phyloP scores from a whole-genome alignment of 1,140 invertebrate genomes.

The Eurosta solidaginis region DNA sequence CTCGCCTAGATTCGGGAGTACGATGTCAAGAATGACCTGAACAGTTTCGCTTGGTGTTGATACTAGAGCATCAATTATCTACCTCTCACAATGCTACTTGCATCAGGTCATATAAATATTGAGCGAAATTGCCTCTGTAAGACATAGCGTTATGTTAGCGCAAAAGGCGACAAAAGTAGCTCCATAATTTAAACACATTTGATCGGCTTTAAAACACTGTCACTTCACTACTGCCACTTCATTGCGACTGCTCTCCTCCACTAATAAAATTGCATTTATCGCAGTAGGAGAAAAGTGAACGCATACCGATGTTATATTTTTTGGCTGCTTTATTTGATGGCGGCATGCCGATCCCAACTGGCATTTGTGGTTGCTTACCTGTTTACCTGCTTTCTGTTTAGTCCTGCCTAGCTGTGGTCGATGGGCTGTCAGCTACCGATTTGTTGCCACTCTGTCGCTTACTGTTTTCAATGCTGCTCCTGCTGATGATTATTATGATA shows the following conservation, averaged over 20 bases:
- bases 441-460: slow-evolving; percentile 30
- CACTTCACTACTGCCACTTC: neutral
- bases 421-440: neutral
- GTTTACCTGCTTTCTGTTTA: neutral
- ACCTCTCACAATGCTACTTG: too few relatives aligned
- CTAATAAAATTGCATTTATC: slow-evolving; percentile 9
- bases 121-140: too few relatives aligned
- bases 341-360: slow-evolving; percentile 16
- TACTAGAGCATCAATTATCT: too few relatives aligned
- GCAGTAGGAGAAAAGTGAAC: slow-evolving; percentile 18
- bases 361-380: neutral
- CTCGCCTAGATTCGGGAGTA: too few relatives aligned
- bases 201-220: neutral
- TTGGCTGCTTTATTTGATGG: slow-evolving; percentile 10
- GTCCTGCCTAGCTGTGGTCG: slow-evolving; percentile 31
- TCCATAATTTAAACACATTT: neutral
- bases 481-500: too few relatives aligned
- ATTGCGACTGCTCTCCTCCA: neutral
- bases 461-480: slow-evolving; percentile 13
- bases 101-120: too few relatives aligned
- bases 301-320: slow-evolving; percentile 49
- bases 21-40: too few relatives aligned
- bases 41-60: too few relatives aligned
- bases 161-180: too few relatives aligned
- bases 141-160: too few relatives aligned